A percentile compares a stretch with the other conserved stretches of the same genome.
phyloP scores from a whole-genome alignment of 2,888 invertebrate genomes.

The Orthonychiurus folsomi region DNA sequence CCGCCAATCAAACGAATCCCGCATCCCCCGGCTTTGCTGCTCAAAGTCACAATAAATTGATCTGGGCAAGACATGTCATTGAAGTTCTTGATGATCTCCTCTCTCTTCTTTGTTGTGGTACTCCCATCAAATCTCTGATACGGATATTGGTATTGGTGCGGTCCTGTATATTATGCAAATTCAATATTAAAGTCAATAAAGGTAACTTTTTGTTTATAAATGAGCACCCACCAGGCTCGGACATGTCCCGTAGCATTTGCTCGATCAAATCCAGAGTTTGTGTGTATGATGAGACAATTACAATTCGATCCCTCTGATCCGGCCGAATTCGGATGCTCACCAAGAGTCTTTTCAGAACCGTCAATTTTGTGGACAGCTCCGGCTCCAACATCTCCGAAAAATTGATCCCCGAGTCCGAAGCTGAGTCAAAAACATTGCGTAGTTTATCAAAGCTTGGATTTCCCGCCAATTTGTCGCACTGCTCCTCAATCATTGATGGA shows the following conservation, averaged over 20 bases:
- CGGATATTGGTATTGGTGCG: too few relatives aligned
- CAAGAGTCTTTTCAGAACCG: neutral
- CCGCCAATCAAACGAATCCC: slow-evolving; percentile 5
- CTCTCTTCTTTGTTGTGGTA: neutral
- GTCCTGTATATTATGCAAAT: too few relatives aligned
- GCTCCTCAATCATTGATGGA: neutral
- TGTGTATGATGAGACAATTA: neutral
- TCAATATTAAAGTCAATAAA: too few relatives aligned
- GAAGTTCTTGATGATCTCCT: neutral
- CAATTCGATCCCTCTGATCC: neutral
- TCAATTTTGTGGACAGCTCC: neutral
- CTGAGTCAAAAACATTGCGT: too few relatives aligned
- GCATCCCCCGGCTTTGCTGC: slow-evolving; percentile 15
- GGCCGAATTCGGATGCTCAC: too few relatives aligned
- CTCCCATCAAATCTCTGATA: neutral
- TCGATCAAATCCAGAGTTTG: neutral
- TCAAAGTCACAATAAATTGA: slow-evolving; percentile 10
- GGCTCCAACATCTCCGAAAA: neutral
- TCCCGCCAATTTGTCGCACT: neutral
- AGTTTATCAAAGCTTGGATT: neutral
- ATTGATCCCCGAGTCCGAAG: too few relatives aligned
- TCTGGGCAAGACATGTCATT: neutral
- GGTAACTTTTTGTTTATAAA: too few relatives aligned
- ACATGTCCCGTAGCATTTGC: neutral
- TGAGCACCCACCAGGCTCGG: neutral